Base-by-base conservation (phyloP, 2,113 vertebrate genomes). In the Eudorcas thomsonii region DNA sequence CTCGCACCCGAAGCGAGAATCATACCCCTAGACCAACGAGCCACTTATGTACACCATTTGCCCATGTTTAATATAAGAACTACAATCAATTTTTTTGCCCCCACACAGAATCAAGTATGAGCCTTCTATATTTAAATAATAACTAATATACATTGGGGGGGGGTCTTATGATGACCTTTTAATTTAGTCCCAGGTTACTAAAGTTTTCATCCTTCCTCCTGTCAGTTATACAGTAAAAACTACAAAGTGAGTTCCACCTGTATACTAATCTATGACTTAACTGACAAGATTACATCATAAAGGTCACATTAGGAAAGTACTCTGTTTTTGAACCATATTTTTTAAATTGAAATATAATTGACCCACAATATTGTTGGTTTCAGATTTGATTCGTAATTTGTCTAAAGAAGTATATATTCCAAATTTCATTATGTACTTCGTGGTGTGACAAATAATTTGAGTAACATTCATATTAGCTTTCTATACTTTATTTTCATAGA, bases 1-100 rank as follows among this genome's bases (percentile, higher is more conserved):
- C 99, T 99, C 98, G 98, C 99, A 99, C 98, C 98, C 99, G 97
- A 99, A 99, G 98, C 98, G 98, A 99, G 98, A 99, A 99, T 99
- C 99, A 99, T 99, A 99, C 98, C 98, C 98, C 98, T 99, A 99
- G 98, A 99, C 98, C 98, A 98, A 98, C 97, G 98, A 98, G 97
- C 98, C 97, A 0, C 0, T 0, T 11, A 5, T 0, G 0, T 3
- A 0, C 1, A 0, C 0, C 0, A 0, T 0, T 0, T 0, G 0
- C 26, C 23, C 45, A 39, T 23, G 9, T 39, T 64, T 82, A 16
- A 21, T 30, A 28, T 64, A 91, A 30, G 30, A 64, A 30, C 9
- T 39, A 64, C 11, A 82, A 50, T 36, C 30, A 48, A 45, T 45
- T 45, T 45, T 45, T 2, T 62, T 28, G 50, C 23, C 26, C 3